Evolutionary conservation across 2,888 invertebrate species (phyloP).

Genomic region (Orthonevra nobilis): DNA sequence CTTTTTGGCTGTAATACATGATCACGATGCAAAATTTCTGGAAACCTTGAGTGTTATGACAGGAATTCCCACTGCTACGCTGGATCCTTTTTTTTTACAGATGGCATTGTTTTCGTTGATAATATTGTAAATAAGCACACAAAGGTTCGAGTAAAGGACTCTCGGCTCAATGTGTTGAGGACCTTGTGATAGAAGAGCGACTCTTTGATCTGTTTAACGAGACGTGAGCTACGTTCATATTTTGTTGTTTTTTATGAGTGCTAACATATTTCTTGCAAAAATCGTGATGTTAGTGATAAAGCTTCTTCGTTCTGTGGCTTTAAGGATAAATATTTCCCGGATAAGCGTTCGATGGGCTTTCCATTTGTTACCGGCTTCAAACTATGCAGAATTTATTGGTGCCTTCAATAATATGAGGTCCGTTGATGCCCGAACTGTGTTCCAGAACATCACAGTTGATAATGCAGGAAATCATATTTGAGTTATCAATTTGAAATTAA

Average conservation of each 20-base stretch:
- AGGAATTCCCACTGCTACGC: constrained; percentile 91
- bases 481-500: too few species aligned
- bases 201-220: constrained; percentile 86
- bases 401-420: constrained; percentile 86
- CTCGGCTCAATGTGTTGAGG: constrained; percentile 82
- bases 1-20: constrained; percentile 88
- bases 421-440: too few species aligned
- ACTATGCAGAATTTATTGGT: constrained; percentile 84
- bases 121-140: constrained; percentile 88
- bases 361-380: constrained; percentile 79
- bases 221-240: too few species aligned
- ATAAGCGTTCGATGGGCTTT: constrained; percentile 84
- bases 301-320: constrained; percentile 87
- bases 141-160: constrained; percentile 71
- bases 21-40: constrained; percentile 86
- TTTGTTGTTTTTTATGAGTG: too few species aligned
- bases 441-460: too few species aligned
- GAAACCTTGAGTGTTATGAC: constrained; percentile 90
- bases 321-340: constrained; percentile 85
- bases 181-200: constrained; percentile 92
- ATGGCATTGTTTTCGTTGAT: constrained; percentile 90
- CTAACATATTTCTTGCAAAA: too few species aligned
- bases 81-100: constrained; percentile 93
- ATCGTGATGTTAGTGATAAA: constrained; percentile 81
- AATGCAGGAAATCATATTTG: too few species aligned